Evolutionary conservation across 2,888 invertebrate species (phyloP), one percentile per base, ranked within the genome.

Genomic region (Drosophila setosimentum): DNA sequence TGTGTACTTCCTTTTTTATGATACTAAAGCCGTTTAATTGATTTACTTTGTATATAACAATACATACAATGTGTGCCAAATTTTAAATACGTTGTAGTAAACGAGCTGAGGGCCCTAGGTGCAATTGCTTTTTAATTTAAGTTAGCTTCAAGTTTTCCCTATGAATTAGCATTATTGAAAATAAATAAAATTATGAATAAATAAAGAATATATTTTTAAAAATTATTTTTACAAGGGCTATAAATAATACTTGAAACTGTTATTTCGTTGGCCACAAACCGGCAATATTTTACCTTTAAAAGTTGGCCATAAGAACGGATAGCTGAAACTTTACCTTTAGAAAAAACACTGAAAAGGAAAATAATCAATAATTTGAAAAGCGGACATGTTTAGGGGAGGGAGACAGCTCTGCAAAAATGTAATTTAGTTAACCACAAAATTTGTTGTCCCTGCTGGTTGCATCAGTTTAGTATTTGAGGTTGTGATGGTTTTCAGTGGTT

Each of bases 1-100:
- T 83, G 70, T 54, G 16, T 4, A 32, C 16, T 70, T 57, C 21
- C 21, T 78, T 87, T 82, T 73, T 76, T 33, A 85, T 78, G 71
- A 68, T 58, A 85, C 76, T n/a, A 68, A 45, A 37, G 40, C 3
- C 13, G 13, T 16, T 33, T 33, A 33, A 33, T 33, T 33, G 5
- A 13, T 33, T 33, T 33, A 16, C 5, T 18, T 32, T 64, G 18
- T 57, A 24, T 21, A 60, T 10, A 24, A 55, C 10, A 60, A 51
- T 33, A n/a, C 8, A n/a, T 24, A 7, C 24, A 35, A 29, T 24
- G 21, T 57, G 49, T 30, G 5, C 1, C 1, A 35, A 10, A 27
- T 33, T 24, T 6, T n/a, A 13, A 45, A 29, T n/a, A 29, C 11
- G 18, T 24, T 49, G 10, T 2, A 29, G 7, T 6, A 21, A 21